phyloP scores from a whole-genome alignment of 2,113 vertebrate species.

The Sinocyclocheilus maitianheensis region DNA sequence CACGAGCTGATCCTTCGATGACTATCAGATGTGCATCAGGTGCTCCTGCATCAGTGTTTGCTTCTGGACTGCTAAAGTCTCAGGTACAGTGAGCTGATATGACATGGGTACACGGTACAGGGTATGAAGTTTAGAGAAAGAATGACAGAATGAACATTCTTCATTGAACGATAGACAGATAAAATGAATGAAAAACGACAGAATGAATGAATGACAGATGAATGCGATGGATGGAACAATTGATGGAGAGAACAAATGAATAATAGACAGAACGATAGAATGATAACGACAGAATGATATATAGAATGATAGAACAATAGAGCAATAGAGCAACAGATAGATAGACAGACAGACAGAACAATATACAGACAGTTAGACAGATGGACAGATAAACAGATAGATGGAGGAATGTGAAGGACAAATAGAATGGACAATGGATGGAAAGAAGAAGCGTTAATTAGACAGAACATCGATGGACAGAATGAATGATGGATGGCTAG shows the following conservation, averaged over 20 bases:
- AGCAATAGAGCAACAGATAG: background rate
- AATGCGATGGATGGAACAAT: background rate
- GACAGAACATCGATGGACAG: too few species aligned
- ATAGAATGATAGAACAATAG: too few species aligned
- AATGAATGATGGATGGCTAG: too few species aligned
- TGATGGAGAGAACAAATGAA: background rate
- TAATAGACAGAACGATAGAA: background rate
- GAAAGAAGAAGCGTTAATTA: too few species aligned
- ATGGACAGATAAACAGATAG: too few species aligned
- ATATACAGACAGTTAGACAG: background rate
- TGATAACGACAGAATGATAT: background rate
- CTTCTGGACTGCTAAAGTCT: background rate
- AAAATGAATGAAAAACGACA: background rate
- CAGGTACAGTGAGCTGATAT: background rate
- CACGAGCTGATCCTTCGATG: conserved; percentile 55
- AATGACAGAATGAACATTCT: background rate
- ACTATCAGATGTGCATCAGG: conserved; percentile 60
- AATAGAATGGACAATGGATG: too few species aligned
- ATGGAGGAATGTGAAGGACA: too few species aligned
- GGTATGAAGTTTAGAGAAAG: background rate
- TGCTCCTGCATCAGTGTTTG: conserved; percentile 62
- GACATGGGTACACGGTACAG: background rate
- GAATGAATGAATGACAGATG: background rate
- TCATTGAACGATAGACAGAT: background rate
- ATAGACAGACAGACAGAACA: background rate